phyloP scores from a whole-genome alignment of 2,113 vertebrate species.

The Brevimyrus niger region DNA sequence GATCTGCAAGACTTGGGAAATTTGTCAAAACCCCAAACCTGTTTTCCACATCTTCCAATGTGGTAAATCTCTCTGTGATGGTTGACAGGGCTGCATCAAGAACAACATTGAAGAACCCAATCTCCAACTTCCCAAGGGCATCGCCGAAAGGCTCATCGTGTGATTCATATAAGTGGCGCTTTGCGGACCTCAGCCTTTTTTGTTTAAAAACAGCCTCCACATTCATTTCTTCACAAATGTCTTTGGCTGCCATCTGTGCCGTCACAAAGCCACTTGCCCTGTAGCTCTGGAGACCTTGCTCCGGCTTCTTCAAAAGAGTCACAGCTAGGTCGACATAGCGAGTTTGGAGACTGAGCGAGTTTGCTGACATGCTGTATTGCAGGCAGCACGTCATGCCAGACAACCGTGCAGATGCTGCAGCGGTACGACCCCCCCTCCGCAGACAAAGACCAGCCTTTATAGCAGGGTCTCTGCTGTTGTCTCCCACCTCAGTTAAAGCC shows the following conservation, averaged over 20 bases:
- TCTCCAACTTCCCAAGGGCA: constrained; percentile 12
- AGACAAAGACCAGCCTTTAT: constrained; percentile 27
- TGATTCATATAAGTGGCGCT: constrained; percentile 12
- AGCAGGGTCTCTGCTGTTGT: constrained; percentile 29
- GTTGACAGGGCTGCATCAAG: constrained; percentile 12
- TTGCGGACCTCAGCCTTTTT: constrained; percentile 7
- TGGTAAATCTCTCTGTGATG: constrained; percentile 17
- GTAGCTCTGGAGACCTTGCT: constrained; percentile 25
- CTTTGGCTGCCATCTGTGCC: constrained; percentile 25
- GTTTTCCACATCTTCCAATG: constrained; percentile 18
- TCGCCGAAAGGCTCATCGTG: constrained; percentile 17
- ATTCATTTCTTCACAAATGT: constrained; percentile 24
- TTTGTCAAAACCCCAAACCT: constrained; percentile 18
- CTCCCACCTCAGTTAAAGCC: constrained; percentile 28
- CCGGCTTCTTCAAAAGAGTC: constrained; percentile 22
- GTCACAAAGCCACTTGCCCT: constrained; percentile 26
- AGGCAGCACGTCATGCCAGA: constrained; percentile 30
- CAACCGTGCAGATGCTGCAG: constrained; percentile 25
- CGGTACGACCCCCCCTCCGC: constrained; percentile 27
- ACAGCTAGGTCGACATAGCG: constrained; percentile 26
- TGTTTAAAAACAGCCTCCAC: constrained; percentile 12
- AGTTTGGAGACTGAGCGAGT: constrained; percentile 26
- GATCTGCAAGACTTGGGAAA: constrained; percentile 21
- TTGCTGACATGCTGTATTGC: constrained; percentile 30
- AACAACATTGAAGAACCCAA: constrained; percentile 14